phyloP scores from a whole-genome alignment of 2,113 vertebrate species.

The Turnix velox region DNA sequence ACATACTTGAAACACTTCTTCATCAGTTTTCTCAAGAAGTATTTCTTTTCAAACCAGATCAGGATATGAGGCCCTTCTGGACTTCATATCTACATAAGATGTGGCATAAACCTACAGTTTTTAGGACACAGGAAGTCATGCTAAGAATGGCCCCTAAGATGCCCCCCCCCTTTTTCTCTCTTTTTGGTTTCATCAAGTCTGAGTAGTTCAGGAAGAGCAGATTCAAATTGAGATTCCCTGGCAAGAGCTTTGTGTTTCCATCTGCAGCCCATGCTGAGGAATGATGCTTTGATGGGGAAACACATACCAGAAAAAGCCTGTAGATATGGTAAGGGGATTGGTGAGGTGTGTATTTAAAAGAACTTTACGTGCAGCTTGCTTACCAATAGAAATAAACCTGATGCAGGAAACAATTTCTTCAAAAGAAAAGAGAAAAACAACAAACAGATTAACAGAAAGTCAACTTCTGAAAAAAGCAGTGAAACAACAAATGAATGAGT shows the following conservation, averaged over 20 bases:
- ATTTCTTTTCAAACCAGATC: background rate
- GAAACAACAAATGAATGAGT: background rate
- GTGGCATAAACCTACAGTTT: accelerated
- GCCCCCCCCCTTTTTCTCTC: background rate
- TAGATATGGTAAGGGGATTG: background rate
- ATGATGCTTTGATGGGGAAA: background rate
- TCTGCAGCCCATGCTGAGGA: background rate
- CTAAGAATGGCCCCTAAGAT: background rate
- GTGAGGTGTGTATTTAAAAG: background rate
- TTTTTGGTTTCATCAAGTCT: background rate
- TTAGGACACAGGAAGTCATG: background rate
- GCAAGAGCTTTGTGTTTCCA: background rate
- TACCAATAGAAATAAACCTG: background rate
- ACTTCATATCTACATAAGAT: background rate
- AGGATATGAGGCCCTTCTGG: background rate
- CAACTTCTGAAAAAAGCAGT: background rate
- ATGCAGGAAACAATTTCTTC: background rate
- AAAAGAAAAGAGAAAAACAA: background rate
- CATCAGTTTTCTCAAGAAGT: background rate
- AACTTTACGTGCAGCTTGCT: background rate
- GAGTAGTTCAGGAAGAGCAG: background rate
- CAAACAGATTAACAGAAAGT: background rate
- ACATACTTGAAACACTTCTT: background rate
- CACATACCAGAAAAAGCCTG: background rate
- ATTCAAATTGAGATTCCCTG: background rate